Evolutionary conservation across 2,113 vertebrate species (phyloP).

Genomic region (Hiodon alosoides): DNA sequence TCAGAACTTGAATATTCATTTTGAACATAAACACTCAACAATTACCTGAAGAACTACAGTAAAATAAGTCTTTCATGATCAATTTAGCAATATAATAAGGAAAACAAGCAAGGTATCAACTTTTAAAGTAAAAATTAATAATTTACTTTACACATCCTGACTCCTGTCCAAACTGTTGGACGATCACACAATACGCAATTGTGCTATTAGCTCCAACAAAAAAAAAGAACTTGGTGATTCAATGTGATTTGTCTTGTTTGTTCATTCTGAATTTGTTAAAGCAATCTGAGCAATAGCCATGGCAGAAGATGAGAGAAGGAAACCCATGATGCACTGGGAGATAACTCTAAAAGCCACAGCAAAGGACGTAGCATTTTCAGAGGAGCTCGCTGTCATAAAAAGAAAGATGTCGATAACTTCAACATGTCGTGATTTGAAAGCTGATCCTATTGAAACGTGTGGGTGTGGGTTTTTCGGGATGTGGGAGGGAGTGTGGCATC

Average conservation of each 20-base stretch:
- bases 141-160: no score
- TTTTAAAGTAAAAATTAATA: no score
- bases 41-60: no score
- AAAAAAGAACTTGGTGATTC: not conserved
- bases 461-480: not conserved
- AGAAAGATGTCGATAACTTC: not conserved
- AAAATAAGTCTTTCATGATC: no score
- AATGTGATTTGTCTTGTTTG: not conserved
- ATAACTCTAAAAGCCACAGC: not conserved
- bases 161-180: no score
- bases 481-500: not conserved
- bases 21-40: no score
- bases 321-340: not conserved
- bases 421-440: no score
- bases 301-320: not conserved
- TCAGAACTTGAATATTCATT: no score
- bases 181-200: no score
- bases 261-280: not conserved
- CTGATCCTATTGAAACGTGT: no score
- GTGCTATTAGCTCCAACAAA: not conserved
- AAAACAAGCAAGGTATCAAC: no score
- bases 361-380: not conserved
- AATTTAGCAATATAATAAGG: no score
- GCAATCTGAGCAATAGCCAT: not conserved
- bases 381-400: not conserved